phyloP scores from a whole-genome alignment of 2,888 invertebrate genomes.

The Dicroscelio sp. region DNA sequence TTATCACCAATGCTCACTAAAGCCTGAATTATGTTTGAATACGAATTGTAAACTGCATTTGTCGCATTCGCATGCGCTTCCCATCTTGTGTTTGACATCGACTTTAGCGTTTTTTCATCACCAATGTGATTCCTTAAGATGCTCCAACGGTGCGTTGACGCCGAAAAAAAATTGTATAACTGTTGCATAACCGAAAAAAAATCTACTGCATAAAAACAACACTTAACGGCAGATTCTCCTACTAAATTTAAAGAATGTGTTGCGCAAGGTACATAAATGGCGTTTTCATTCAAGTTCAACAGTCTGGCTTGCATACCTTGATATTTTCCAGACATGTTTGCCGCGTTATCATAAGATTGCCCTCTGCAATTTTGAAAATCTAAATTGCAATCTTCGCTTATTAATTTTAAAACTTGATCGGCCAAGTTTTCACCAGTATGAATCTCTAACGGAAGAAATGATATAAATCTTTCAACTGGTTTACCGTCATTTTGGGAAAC shows the following conservation, averaged over 20 bases:
- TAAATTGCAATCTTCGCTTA: conserved; percentile 11
- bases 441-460: conserved; percentile 33
- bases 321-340: conserved; percentile 39
- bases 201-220: conserved; percentile 66
- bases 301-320: conserved; percentile 30
- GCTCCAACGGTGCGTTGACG: not conserved
- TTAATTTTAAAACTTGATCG: conserved; percentile 8
- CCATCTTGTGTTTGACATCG: conserved; percentile 49
- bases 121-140: not conserved
- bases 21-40: conserved; percentile 41
- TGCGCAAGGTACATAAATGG: conserved; percentile 81
- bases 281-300: conserved; percentile 36
- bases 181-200: conserved; percentile 54
- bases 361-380: conserved; percentile 41
- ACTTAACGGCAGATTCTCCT: conserved; percentile 70
- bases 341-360: conserved; percentile 22
- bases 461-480: conserved; percentile 71
- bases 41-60: conserved; percentile 20
- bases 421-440: conserved; percentile 41
- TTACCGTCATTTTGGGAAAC: conserved; percentile 59
- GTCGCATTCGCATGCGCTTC: conserved; percentile 44
- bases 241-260: conserved; percentile 80
- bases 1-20: conserved; percentile 23
- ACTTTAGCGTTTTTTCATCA: not conserved
- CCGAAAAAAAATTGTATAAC: conserved; percentile 43